Evolutionary conservation across 2,888 invertebrate genomes (phyloP).

Genomic region (Tanypteryx hageni): DNA sequence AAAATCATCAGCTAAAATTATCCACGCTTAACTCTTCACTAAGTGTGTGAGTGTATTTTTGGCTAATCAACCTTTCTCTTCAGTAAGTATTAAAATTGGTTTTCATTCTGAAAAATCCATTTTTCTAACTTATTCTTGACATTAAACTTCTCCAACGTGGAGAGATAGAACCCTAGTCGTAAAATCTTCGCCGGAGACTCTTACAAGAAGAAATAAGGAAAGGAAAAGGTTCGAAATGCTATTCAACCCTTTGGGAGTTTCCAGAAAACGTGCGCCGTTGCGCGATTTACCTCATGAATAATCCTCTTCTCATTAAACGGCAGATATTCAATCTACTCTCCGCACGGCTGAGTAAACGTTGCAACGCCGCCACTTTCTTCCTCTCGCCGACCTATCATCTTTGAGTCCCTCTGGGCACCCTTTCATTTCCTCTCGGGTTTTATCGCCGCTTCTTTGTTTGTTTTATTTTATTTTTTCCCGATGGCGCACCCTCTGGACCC

Average conservation of each 20-base stretch:
- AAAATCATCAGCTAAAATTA: too few species aligned
- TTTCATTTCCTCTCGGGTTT: slow-evolving; percentile 55
- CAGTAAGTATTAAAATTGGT: too few species aligned
- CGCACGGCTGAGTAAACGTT: neutral
- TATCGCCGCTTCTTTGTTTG: slow-evolving; percentile 37
- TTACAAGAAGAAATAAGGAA: too few species aligned
- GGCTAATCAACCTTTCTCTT: too few species aligned
- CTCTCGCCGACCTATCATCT: neutral
- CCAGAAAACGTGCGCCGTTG: neutral
- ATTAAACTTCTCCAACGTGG: too few species aligned
- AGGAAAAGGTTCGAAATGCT: too few species aligned
- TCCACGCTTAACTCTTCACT: too few species aligned
- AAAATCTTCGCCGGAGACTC: too few species aligned
- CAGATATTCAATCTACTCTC: neutral
- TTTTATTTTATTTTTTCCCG: neutral
- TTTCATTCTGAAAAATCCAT: too few species aligned
- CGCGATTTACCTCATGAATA: neutral
- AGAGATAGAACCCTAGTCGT: too few species aligned
- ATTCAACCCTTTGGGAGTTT: neutral
- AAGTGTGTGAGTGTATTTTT: too few species aligned
- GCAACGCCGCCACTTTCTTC: neutral
- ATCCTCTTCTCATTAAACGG: neutral
- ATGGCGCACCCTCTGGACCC: neutral
- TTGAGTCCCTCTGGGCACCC: slow-evolving; percentile 46
- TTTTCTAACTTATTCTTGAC: too few species aligned